Evolutionary conservation across 2,113 vertebrate genomes (phyloP).

Genomic region (Carollia perspicillata): DNA sequence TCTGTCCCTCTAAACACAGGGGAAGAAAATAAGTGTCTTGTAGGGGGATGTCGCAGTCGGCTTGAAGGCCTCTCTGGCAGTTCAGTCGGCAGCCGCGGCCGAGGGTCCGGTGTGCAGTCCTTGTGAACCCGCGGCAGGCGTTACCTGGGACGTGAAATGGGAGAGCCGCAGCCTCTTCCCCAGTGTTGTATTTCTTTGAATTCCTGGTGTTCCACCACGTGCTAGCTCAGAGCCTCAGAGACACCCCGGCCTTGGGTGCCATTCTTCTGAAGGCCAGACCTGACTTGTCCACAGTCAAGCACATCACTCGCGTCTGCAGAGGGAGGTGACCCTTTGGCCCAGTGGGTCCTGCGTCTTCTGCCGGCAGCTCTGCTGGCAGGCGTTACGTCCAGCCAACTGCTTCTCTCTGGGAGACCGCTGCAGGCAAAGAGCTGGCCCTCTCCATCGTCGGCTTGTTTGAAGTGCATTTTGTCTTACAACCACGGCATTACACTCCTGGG

Average conservation of each 20-base stretch:
- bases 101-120: not conserved
- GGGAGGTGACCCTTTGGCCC: not conserved
- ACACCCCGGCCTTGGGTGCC: not conserved
- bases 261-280: not conserved
- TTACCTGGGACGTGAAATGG: not conserved
- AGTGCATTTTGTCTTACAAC: not conserved
- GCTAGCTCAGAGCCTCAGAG: not conserved
- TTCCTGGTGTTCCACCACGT: not conserved
- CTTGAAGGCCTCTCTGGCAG: not conserved
- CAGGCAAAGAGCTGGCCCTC: not conserved
- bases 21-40: not conserved
- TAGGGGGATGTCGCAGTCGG: not conserved
- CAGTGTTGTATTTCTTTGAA: not conserved
- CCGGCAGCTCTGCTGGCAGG: not conserved
- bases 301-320: not conserved
- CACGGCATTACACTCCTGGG: not conserved
- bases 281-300: not conserved
- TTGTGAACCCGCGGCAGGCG: not conserved
- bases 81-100: not conserved
- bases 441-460: not conserved
- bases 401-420: conserved; percentile 1
- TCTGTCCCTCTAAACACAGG: not conserved
- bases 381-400: not conserved
- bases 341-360: not conserved
- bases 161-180: not conserved